phyloP scores from a whole-genome alignment of 2,797 vertebrate genomes.

The Falco concolor region DNA sequence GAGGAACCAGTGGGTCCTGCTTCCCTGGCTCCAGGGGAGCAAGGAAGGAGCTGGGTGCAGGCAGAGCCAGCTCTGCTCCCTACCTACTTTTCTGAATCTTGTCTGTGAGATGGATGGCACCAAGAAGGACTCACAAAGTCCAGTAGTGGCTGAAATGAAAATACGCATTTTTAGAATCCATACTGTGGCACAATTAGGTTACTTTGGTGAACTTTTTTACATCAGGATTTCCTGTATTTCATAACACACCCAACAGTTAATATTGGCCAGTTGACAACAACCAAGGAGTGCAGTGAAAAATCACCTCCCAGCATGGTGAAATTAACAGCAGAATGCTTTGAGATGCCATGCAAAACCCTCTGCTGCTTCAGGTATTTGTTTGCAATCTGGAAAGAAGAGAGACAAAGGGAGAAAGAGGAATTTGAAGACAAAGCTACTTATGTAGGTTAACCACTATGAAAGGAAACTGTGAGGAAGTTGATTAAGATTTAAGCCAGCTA shows the following conservation, averaged over 20 bases:
- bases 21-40: background rate
- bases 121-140: background rate
- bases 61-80: background rate
- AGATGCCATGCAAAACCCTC: background rate
- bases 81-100: background rate
- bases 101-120: background rate
- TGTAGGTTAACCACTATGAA: background rate
- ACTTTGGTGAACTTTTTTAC: background rate
- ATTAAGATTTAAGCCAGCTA: background rate
- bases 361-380: background rate
- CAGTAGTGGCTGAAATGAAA: background rate
- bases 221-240: slow-evolving; percentile 2
- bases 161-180: background rate
- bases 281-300: background rate
- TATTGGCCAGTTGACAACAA: background rate
- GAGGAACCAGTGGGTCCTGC: background rate
- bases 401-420: background rate
- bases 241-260: background rate
- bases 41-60: background rate
- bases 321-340: background rate
- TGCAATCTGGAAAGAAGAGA: background rate
- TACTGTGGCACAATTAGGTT: background rate
- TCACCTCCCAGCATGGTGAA: background rate
- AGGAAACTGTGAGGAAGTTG: background rate
- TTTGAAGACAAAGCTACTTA: background rate